Conservation (phyloP, 2,113 vertebrate species). For the Ciconia stormi region DNA sequence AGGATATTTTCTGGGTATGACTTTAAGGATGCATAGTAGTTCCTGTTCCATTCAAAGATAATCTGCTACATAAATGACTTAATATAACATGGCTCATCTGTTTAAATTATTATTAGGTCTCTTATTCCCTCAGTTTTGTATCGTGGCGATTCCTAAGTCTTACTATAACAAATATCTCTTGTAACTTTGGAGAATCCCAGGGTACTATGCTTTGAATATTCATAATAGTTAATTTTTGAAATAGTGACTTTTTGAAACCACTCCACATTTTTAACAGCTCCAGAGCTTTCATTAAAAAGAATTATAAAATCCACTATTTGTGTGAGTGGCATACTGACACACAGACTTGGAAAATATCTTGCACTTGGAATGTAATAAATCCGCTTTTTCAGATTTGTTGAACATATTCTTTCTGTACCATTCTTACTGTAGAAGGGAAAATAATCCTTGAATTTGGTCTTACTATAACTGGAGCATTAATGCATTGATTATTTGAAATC, state of each 20-base stretch:
- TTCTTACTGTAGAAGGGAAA: neutral
- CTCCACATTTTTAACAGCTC: neutral
- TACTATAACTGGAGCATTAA: neutral
- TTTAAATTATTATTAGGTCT: neutral
- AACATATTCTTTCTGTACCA: neutral
- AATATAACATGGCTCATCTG: neutral
- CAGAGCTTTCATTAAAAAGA: neutral
- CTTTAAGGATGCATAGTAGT: neutral
- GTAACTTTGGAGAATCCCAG: neutral
- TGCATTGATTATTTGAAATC: neutral
- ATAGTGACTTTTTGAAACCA: neutral
- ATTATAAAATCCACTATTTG: neutral
- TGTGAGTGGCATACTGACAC: neutral
- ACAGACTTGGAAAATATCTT: neutral
- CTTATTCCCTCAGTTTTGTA: neutral
- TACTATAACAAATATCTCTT: neutral
- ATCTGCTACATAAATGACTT: neutral
- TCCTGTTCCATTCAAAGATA: neutral
- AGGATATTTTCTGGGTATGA: neutral
- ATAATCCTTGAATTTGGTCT: neutral
- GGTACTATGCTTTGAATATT: neutral
- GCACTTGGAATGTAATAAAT: neutral
- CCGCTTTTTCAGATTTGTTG: neutral
- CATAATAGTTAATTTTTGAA: neutral
- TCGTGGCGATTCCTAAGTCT: neutral